Conservation (phyloP, 2,888 invertebrate species). For the Uloborus plumipes region DNA sequence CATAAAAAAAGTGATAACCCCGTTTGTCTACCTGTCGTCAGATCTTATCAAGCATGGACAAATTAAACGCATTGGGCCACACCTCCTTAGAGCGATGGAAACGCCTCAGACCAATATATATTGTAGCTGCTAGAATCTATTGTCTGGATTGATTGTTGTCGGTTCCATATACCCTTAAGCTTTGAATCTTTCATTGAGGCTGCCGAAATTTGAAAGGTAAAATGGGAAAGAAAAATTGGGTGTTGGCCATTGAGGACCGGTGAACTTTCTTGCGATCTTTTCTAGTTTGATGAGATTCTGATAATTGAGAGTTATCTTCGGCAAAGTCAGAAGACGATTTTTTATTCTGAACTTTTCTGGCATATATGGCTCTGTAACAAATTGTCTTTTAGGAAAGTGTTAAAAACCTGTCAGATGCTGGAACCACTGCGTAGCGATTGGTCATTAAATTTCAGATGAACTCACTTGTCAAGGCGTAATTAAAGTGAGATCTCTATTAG, state of each 20-base stretch:
- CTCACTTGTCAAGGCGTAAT: too few relatives aligned
- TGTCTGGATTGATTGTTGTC: constrained; percentile 56
- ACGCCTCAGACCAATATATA: constrained; percentile 54
- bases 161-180: constrained; percentile 26
- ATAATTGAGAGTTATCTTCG: constrained; percentile 20
- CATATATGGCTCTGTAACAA: too few relatives aligned
- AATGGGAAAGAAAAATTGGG: constrained; percentile 35
- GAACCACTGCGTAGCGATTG: too few relatives aligned
- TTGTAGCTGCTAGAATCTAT: constrained; percentile 37
- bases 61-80: constrained; percentile 55
- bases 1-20: constrained; percentile 46
- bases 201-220: constrained; percentile 37
- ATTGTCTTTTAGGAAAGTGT: too few relatives aligned
- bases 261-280: constrained; percentile 45
- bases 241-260: constrained; percentile 34
- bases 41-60: constrained; percentile 60
- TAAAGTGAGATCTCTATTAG: too few relatives aligned
- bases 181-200: constrained; percentile 15
- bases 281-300: constrained; percentile 44
- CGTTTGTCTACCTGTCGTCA: constrained; percentile 63
- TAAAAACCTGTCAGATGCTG: too few relatives aligned
- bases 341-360: too few relatives aligned
- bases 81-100: constrained; percentile 40
- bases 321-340: constrained; percentile 35
- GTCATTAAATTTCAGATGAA: too few relatives aligned